Conservation (phyloP, 2,888 invertebrate species). For the Toxonevra muliebris region DNA sequence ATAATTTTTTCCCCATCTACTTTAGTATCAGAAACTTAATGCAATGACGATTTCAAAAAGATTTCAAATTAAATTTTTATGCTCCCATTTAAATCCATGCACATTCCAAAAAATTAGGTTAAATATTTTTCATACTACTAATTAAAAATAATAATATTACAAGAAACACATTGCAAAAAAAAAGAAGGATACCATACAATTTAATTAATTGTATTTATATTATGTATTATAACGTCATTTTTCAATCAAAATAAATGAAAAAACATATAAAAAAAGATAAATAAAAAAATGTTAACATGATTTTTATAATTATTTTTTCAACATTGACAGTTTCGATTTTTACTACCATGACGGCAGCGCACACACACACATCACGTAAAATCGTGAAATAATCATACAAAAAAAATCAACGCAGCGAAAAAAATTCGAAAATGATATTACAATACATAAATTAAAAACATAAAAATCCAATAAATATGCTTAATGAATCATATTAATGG, state of each 20-base stretch:
- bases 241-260: constrained; percentile 3
- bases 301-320: constrained; percentile 1
- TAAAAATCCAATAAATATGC: constrained; percentile 7
- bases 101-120: too few relatives aligned
- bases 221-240: background rate
- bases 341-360: too few relatives aligned
- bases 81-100: too few relatives aligned
- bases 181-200: background rate
- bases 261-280: background rate
- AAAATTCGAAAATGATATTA: background rate
- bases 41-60: too few relatives aligned
- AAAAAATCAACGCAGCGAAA: background rate
- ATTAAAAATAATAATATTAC: constrained; percentile 11
- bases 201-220: background rate
- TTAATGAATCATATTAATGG: constrained; percentile 12
- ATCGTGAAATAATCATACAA: too few relatives aligned
- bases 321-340: too few relatives aligned
- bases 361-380: too few relatives aligned
- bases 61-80: too few relatives aligned
- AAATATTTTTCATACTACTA: background rate
- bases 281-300: background rate
- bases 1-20: too few relatives aligned
- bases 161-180: background rate
- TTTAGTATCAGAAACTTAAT: too few relatives aligned
- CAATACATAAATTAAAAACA: background rate